Conservation (phyloP, 2,797 vertebrate species). For the Enoplosus armatus region DNA sequence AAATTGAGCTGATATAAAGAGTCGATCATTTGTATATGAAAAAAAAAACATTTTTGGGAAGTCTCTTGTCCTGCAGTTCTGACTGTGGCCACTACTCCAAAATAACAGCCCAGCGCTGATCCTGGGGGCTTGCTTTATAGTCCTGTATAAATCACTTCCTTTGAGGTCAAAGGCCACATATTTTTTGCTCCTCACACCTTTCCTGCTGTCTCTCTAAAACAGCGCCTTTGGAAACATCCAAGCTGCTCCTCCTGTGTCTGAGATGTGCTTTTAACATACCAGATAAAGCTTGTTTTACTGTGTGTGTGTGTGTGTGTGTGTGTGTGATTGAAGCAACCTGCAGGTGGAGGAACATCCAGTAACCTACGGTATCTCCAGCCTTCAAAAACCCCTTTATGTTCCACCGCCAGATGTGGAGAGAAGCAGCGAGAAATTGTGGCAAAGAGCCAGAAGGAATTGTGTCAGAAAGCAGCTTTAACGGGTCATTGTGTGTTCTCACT, state of each 20-base stretch:
- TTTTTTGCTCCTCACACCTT: conserved; percentile 79
- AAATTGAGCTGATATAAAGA: background rate
- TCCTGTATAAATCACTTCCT: conserved; percentile 81
- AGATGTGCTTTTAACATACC: conserved; percentile 73
- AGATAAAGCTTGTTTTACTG: conserved; percentile 65
- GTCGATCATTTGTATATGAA: conserved; percentile 2
- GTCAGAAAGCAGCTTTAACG: conserved; percentile 60
- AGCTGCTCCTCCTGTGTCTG: conserved; percentile 69
- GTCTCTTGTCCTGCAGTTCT: conserved; percentile 37
- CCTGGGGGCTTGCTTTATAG: conserved; percentile 73
- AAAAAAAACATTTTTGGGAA: conserved; percentile 19
- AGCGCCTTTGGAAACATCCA: conserved; percentile 76
- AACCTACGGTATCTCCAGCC: conserved; percentile 72
- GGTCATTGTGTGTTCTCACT: conserved; percentile 53
- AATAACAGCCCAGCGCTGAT: conserved; percentile 61
- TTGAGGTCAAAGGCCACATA: conserved; percentile 73
- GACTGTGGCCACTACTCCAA: conserved; percentile 44
- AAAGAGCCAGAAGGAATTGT: conserved; percentile 65
- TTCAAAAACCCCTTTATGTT: conserved; percentile 75
- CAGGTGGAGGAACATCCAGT: conserved; percentile 73
- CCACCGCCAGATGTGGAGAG: conserved; percentile 69
- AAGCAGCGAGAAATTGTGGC: conserved; percentile 67
- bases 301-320: conserved; percentile 32
- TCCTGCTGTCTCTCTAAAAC: conserved; percentile 67
- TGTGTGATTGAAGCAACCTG: conserved; percentile 71